Evolutionary conservation across 30 jellyfish, hydroid and myxozoan genomes (phyloP), one percentile per base, ranked within the genome.

Genomic region (Haliclystus octoradiatus): DNA sequence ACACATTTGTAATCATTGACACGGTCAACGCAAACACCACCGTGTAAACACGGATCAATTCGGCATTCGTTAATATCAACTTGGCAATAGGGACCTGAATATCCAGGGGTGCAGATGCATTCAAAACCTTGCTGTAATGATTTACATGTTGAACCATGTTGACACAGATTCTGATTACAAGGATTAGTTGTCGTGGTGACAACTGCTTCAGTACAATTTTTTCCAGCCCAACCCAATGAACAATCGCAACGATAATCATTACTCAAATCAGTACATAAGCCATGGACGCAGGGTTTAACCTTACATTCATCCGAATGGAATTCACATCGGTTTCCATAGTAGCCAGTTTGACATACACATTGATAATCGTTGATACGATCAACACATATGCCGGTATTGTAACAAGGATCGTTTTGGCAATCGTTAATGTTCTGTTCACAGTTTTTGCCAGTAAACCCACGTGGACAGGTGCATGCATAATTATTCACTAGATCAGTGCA

Each of bases 271-370:
- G 96, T 77, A 52, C 96, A 85, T 26, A 68, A 62, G 22, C 93
- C 96, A 73, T 85, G 84, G n/a, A 50, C 65, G 49, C 96, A 85
- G 1, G 96, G 96, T n/a, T 50, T 72, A 9, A 84, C 91, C 26
- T 50, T 68, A 69, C 96, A 85, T 57, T 69, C 84, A 63, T 85
- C 69, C 50, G 84, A 64, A 60, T 78, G 94, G 34, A 49, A 66
- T 46, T 78, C 84, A 49, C 96, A 85, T 50, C 91, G 65, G 26
- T 67, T 70, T 1, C 96, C 96, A 34, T 65, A 74, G 66, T 40
- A 85, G 25, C 96, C 96, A 29, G 96, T 85, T 49, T 85, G 96
- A 52, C 96, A 85, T 33, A 85, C 81, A 46, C 96, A 85, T 14
- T 67, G 78, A 67, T 85, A 85, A 15, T 78, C 31, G 5, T 78